Base-by-base conservation (phyloP, 2,888 invertebrate genomes). In the Mayetiola destructor region DNA sequence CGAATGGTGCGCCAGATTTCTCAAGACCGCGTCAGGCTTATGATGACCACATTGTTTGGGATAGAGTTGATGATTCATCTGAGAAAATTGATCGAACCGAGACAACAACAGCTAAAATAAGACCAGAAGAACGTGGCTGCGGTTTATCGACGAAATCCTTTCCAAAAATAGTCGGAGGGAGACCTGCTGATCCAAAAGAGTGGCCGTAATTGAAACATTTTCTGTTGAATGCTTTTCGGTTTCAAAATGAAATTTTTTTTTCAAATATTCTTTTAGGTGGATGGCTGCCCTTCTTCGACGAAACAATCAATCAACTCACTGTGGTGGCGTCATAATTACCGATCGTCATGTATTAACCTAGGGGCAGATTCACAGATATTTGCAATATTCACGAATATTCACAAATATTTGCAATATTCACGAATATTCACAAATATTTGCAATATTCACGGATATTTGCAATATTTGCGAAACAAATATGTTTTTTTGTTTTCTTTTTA, bases 271-370 rank as follows among this genome's bases (percentile, higher is more conserved):
- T n/a, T n/a, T n/a, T n/a, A n/a, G n/a, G n/a, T 88, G 90, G 91
- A 84, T 90, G 79, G 88, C 81, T 0, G 88, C 86, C 1, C 69
- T 91, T 59, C 76, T 88, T 16, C 77, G 80, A 0, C 72, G 73
- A 3, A 76, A 78, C 20, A 69, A 73, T 56, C 74, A 77, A 36
- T 77, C 80, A 66, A 79, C 80, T 57, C 85, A 81, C 71, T 91
- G 90, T 66, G 90, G 90, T 0, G 91, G 88, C 1, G 82, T 80
- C 0, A 75, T 91, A 42, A 83, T 91, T 61, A 88, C 88, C 0
- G 83, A 86, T 64, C 75, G 79, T 57, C 88, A 88, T 27, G 18
- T 40, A n/a, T 40, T 23, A 35, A 35, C n/a, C n/a, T n/a, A n/a
- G n/a, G n/a, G n/a, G n/a, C n/a, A n/a, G n/a, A n/a, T n/a, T n/a